Conservation (phyloP, 35 echinoderm and acorn worm genomes). For the Ophiothrix spiculata region DNA sequence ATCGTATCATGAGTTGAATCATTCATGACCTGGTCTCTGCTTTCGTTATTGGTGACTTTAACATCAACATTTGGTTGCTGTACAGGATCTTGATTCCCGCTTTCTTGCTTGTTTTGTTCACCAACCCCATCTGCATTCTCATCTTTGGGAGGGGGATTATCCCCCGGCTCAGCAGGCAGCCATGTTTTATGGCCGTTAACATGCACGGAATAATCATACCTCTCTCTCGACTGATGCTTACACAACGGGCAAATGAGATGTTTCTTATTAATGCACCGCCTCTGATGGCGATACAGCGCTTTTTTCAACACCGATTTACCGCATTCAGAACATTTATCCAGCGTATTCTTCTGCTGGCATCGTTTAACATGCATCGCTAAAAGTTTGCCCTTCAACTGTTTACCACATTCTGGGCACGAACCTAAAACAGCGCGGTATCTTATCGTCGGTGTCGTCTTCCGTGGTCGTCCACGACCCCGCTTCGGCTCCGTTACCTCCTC, state of each 20-base stretch:
- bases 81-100: background rate
- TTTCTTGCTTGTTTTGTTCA: slow-evolving; percentile 5
- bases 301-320: slow-evolving; percentile 14
- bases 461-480: background rate
- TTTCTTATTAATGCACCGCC: slow-evolving; percentile 70
- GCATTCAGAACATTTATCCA: slow-evolving; percentile 30
- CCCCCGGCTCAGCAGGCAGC: slow-evolving; percentile 44
- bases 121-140: too few relatives aligned
- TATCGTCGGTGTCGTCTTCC: background rate
- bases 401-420: background rate
- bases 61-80: background rate
- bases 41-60: slow-evolving; percentile 23
- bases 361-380: background rate
- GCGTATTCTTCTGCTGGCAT: background rate
- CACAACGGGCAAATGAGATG: slow-evolving; percentile 72
- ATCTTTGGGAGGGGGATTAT: too few relatives aligned
- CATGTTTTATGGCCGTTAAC: slow-evolving; percentile 88
- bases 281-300: slow-evolving; percentile 49
- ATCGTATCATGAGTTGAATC: background rate
- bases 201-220: slow-evolving; percentile 74
- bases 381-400: slow-evolving; percentile 2
- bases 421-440: background rate
- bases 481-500: background rate
- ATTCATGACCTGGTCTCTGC: background rate
- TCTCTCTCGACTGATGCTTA: slow-evolving; percentile 76